A percentile compares a stretch with the other conserved stretches of the same genome.
Evolutionary conservation across 1,140 invertebrate species (phyloP).

Genomic region (Tenebrio molitor): DNA sequence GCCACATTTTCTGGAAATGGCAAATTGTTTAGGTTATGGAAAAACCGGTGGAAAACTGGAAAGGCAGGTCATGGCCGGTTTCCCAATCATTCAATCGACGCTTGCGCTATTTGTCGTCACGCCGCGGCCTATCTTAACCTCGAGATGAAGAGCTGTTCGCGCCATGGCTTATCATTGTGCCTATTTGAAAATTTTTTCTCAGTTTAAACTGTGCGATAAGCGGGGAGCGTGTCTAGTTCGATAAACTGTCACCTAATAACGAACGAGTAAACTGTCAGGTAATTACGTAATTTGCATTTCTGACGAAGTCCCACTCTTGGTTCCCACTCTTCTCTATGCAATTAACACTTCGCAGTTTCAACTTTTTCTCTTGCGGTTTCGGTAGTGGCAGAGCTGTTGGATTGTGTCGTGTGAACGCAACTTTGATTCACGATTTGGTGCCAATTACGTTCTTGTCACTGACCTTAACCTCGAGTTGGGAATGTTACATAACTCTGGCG

Average conservation of each 20-base stretch:
- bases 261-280: background rate
- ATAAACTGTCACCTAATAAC: background rate
- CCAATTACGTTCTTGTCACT: no score
- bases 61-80: constrained; percentile 39
- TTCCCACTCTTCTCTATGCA: no score
- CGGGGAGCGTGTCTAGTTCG: background rate
- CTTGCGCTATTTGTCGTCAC: constrained; percentile 35
- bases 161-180: background rate
- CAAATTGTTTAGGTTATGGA: constrained; percentile 37
- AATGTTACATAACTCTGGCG: no score
- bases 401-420: no score
- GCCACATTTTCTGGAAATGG: constrained; percentile 8
- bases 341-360: no score
- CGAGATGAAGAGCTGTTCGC: background rate
- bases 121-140: background rate
- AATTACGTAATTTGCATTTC: background rate
- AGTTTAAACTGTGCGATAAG: background rate
- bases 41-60: constrained; percentile 38
- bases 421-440: no score
- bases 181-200: background rate
- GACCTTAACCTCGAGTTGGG: no score
- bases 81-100: constrained; percentile 42
- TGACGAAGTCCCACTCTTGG: no score
- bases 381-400: no score
- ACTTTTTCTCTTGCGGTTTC: no score